Evolutionary conservation across 2,797 vertebrate genomes (phyloP), one percentile per base, ranked within the genome.

Genomic region (Amazonetta brasiliensis): DNA sequence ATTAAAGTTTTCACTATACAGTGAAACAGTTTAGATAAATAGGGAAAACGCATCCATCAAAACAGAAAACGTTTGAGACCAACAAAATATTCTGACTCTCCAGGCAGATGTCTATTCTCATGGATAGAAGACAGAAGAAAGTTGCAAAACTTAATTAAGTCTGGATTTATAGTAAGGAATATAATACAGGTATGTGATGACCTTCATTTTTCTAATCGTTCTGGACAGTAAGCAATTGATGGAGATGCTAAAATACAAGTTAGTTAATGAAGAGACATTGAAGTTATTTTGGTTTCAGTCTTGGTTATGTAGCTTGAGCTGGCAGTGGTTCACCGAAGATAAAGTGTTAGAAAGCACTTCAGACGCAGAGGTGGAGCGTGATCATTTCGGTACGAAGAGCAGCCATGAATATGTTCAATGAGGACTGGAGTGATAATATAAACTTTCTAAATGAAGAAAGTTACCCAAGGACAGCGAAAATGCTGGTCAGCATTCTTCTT

Each of bases 311-410:
- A 83, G 43, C 22, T 80, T 92, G 60, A 92, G 44, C 74, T 94
- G 69, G 59, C 77, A 87, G 31, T 82, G 28, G 22, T 44, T 94
- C 46, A n/a, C 19, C 26, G 39, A 71, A 58, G 48, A 87, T 89
- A 67, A 91, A 74, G 68, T 89, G 71, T 84, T 84, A 64, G 55
- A 76, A 94, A 92, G 18, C 21, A 26, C 21, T 90, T 96, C 37
- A 71, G 74, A 77, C 4, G 52, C 35, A n/a, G 44, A 84, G 59
- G 25, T 62, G 23, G 55, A 62, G 28, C 44, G 25, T 64, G 55
- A 56, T 79, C 21, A 44, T 84, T 71, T 78, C 44, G 43, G 13
- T 84, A 64, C 62, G 60, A 84, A 83, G 63, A 85, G 15, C 55
- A 87, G 18, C 23, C 77, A 35, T 46, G 64, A 67, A 35, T 78